Conservation (phyloP, 2,113 vertebrate species). For the Sebastes fasciatus region DNA sequence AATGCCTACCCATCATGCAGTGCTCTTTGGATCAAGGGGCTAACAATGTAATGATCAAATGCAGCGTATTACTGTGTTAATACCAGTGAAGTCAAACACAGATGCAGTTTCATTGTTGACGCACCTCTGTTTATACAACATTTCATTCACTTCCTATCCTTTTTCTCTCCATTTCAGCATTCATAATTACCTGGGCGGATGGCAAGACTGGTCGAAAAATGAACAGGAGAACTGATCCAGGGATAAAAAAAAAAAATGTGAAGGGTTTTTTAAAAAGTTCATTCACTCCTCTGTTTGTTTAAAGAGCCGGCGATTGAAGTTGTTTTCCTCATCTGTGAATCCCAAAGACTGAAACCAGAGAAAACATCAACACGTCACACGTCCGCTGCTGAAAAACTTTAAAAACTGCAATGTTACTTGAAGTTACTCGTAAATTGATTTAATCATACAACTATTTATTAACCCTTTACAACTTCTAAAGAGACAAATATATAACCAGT, state of each 20-base stretch:
- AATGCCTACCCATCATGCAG: constrained; percentile 8
- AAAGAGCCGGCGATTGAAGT: constrained; percentile 17
- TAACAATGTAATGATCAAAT: background rate
- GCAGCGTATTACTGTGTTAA: background rate
- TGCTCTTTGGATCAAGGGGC: background rate
- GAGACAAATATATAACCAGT: background rate
- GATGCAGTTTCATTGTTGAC: background rate
- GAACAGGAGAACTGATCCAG: constrained; percentile 80
- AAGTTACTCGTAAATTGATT: constrained; percentile 13
- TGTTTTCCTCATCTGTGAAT: constrained; percentile 21
- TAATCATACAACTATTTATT: background rate
- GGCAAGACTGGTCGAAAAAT: constrained; percentile 90
- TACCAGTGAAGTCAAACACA: background rate
- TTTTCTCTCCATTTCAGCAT: constrained; percentile 82
- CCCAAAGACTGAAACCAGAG: constrained; percentile 41
- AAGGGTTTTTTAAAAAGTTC: constrained; percentile 8
- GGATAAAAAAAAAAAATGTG: constrained; percentile 59
- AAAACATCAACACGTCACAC: background rate
- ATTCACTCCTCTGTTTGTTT: background rate
- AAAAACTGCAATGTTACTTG: constrained; percentile 24
- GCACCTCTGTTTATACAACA: background rate
- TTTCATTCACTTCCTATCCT: background rate
- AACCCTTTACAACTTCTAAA: constrained; percentile 16
- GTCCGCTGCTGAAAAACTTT: background rate
- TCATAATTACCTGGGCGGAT: constrained; percentile 91